Base-by-base conservation (phyloP, 2,888 invertebrate species). In the Xylocampa areola region DNA sequence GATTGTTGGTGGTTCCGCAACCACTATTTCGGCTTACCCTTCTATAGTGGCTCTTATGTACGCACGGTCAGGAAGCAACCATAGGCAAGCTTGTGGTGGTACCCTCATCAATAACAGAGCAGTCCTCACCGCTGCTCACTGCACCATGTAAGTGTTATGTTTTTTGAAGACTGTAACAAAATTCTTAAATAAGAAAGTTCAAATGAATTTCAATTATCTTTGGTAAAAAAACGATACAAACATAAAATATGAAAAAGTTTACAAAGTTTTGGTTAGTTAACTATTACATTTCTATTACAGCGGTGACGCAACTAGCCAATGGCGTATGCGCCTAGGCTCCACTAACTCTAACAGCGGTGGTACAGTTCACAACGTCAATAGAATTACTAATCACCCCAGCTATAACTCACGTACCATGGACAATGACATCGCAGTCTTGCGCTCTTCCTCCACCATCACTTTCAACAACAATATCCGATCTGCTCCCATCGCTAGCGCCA, bases 1-100 rank as follows among this genome's bases (percentile, higher is more conserved):
- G 43, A 83, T 84, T 14, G 74, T 81, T 4, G 85, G 85, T 23
- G 87, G 87, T 1, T 51, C 79, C 4, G 57, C 63, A 1, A 80
- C 82, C 0, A 77, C 68, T 5, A 82, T 87, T 43, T 30, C 45
- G 1, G 60, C 63, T 21, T 85, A 85, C 44, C 87, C 86, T 3
- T 65, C 62, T 8, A 81, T 80, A 2, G 79, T 57, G 0, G 54
- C 77, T 16, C 32, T 87, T 13, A 25, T 86, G 11, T 71, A 50
- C 48, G 66, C 80, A n/a, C 60, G 57, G 54, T 47, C 69, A 45
- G 57, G 53, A 5, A 49, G 27, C 10, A 53, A 48, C 0, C 85
- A 65, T 53, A 17, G 13, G 1, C 87, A 87, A 45, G 16, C 64
- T 1, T 87, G 87, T 13, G 85, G 80, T 4, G 86, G 85, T 0